Evolutionary conservation across 2,797 vertebrate genomes (phyloP).

Genomic region (Muraenolepis orangiensis): DNA sequence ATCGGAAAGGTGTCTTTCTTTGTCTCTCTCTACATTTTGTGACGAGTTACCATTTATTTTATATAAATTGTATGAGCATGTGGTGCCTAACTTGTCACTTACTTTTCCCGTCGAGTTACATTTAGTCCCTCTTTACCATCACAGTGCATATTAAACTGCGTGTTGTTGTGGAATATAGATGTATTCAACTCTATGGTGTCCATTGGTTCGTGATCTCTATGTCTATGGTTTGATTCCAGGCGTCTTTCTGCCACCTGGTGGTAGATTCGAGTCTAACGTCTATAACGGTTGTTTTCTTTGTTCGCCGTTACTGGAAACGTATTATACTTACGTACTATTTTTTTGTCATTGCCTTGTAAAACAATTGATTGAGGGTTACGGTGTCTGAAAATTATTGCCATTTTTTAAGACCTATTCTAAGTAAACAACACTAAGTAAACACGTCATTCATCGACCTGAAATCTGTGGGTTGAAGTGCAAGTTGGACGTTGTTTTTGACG

Average conservation of each 20-base stretch:
- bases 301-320: not conserved
- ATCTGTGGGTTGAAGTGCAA: not conserved
- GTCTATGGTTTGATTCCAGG: not conserved
- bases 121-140: not conserved
- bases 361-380: not conserved
- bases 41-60: not conserved
- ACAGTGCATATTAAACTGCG: not conserved
- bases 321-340: not conserved
- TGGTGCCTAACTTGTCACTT: not conserved
- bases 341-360: not conserved
- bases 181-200: not conserved
- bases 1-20: not conserved
- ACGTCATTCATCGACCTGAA: not conserved
- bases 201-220: not conserved
- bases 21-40: not conserved
- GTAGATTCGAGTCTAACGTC: not conserved
- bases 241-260: constrained; percentile 58
- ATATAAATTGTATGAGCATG: not conserved
- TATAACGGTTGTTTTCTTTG: not conserved
- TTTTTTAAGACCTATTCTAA: not conserved
- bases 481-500: not conserved
- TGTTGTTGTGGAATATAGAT: not conserved
- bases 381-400: not conserved
- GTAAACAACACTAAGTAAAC: not conserved
- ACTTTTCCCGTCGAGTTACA: not conserved